phyloP scores from a whole-genome alignment of 2,797 vertebrate genomes.

The Fratercula arctica region DNA sequence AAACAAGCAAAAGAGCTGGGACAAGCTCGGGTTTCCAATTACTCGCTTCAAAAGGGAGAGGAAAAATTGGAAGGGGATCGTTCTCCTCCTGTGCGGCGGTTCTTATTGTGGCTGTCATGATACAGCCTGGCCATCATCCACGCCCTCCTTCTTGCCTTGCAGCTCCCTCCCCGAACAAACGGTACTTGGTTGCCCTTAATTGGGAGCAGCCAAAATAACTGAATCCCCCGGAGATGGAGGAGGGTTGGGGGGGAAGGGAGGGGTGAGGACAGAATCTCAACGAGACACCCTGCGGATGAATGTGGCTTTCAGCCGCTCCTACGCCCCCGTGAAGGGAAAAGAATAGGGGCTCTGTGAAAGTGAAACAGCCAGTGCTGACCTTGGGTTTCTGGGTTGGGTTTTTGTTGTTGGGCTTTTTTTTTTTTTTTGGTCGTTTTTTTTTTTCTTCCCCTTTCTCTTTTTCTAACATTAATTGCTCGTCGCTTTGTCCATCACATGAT shows the following conservation, averaged over 20 bases:
- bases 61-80: slow-evolving; percentile 7
- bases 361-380: slow-evolving; percentile 67
- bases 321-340: slow-evolving; percentile 42
- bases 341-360: slow-evolving; percentile 68
- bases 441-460: neutral
- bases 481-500: slow-evolving; percentile 57
- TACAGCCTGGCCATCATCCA: slow-evolving; percentile 40
- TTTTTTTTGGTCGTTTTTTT: neutral
- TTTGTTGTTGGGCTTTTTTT: neutral
- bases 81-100: neutral
- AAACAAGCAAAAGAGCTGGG: slow-evolving; percentile 32
- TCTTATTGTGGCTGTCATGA: slow-evolving; percentile 45
- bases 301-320: slow-evolving; percentile 68
- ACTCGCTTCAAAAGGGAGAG: slow-evolving; percentile 31
- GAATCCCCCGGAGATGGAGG: slow-evolving; percentile 43
- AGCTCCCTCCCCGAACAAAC: slow-evolving; percentile 43
- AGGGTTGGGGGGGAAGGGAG: neutral
- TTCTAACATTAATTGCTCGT: slow-evolving; percentile 60
- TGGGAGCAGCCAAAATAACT: slow-evolving; percentile 55
- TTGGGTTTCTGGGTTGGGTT: slow-evolving; percentile 59
- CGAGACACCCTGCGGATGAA: slow-evolving; percentile 47
- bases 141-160: slow-evolving; percentile 2
- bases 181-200: slow-evolving; percentile 46
- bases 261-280: slow-evolving; percentile 47
- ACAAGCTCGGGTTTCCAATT: slow-evolving; percentile 37